Conservation (phyloP, 1,140 invertebrate species). For the Lasioglossum albipes region DNA sequence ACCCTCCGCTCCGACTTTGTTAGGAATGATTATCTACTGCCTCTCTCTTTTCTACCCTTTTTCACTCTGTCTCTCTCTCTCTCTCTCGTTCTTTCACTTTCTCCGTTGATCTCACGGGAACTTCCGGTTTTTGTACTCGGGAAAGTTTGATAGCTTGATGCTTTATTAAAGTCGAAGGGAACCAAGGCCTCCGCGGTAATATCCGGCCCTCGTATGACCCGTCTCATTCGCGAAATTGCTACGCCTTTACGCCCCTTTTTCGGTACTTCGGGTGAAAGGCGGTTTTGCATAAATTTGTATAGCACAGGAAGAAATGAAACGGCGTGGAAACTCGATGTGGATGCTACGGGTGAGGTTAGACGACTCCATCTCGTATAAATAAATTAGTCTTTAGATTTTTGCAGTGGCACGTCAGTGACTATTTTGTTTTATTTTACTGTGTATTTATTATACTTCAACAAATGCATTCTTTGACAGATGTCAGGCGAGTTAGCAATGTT, state of each 20-base stretch:
- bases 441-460: no score
- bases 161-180: constrained; percentile 15
- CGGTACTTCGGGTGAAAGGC: constrained; percentile 9
- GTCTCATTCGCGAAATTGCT: background rate
- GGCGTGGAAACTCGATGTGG: constrained; percentile 19
- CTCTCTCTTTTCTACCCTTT: background rate
- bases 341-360: no score
- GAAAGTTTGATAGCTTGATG: background rate
- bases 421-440: no score
- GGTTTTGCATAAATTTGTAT: constrained; percentile 38
- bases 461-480: no score
- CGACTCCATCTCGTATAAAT: no score
- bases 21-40: background rate
- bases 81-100: no score
- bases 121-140: background rate
- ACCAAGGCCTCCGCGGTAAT: background rate
- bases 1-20: background rate
- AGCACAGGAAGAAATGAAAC: constrained; percentile 36
- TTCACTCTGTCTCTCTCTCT: background rate
- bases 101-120: background rate
- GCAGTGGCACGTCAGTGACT: no score
- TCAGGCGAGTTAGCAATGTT: no score
- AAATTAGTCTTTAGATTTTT: no score
- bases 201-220: background rate
- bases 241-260: background rate